A percentile compares a stretch with the other conserved stretches of the same genome.
phyloP scores from a whole-genome alignment of 2,888 invertebrate species.

The Dicyrtomina minuta region DNA sequence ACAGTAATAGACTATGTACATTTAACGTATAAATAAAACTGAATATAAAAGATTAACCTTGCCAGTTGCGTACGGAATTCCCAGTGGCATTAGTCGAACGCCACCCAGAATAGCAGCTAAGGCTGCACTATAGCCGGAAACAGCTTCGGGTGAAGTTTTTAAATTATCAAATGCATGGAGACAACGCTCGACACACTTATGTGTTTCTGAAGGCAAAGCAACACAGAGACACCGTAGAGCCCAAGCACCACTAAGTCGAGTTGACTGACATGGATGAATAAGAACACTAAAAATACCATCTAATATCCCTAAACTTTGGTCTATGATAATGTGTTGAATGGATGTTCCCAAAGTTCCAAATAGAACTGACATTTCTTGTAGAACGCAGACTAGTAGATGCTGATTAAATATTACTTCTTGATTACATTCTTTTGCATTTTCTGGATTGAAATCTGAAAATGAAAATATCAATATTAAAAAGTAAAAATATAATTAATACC shows the following conservation, averaged over 20 bases:
- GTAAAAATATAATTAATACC: neutral
- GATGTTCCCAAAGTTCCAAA: conserved; percentile 91
- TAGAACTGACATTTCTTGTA: conserved; percentile 90
- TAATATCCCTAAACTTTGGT: conserved; percentile 75
- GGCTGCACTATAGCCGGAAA: conserved; percentile 87
- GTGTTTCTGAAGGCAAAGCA: conserved; percentile 82
- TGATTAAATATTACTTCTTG: conserved; percentile 89
- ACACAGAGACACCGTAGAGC: conserved; percentile 87
- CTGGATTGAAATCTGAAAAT: conserved; percentile 76
- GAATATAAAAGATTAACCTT: conserved; percentile 65
- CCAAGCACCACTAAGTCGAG: conserved; percentile 92
- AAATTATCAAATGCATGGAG: conserved; percentile 84
- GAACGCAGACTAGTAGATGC: conserved; percentile 85
- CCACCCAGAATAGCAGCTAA: conserved; percentile 91
- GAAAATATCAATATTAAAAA: conserved; percentile 18
- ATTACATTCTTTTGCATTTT: conserved; percentile 86
- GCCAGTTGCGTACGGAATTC: conserved; percentile 94
- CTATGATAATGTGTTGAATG: conserved; percentile 83
- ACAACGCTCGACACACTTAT: conserved; percentile 59
- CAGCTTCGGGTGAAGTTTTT: conserved; percentile 83
- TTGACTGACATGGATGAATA: conserved; percentile 86
- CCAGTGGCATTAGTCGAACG: conserved; percentile 82
- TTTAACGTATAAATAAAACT: neutral
- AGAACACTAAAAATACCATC: conserved; percentile 80
- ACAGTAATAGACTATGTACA: neutral